Percentiles rank a stretch among this genome's conserved stretches.
Conservation (phyloP, 2,888 invertebrate species). For the Sarcophaga subvicina region DNA sequence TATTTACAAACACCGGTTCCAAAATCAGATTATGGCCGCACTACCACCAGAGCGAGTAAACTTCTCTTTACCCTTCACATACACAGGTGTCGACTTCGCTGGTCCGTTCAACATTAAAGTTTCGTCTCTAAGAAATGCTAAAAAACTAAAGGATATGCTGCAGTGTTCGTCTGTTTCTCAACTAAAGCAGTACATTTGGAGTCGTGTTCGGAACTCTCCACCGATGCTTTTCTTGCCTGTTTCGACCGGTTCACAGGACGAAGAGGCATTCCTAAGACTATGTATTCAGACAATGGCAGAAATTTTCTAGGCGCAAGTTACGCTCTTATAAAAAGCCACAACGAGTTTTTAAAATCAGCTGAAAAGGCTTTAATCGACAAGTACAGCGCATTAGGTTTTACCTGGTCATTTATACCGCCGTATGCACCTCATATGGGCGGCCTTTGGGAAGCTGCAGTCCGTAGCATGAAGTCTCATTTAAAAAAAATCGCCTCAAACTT, state of each 20-base stretch:
- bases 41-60: conserved; percentile 53
- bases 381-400: conserved; percentile 3
- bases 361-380: not conserved
- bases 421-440: conserved; percentile 22
- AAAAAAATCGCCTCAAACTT: conserved; percentile 3
- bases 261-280: conserved; percentile 10
- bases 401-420: conserved; percentile 51
- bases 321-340: not conserved
- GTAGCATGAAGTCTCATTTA: conserved; percentile 37
- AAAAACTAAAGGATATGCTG: conserved; percentile 18
- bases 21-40: conserved; percentile 49
- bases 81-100: conserved; percentile 57
- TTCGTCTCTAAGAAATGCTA: conserved; percentile 4
- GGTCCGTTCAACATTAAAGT: conserved; percentile 51
- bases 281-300: conserved; percentile 51
- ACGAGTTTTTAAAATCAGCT: no score
- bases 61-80: conserved; percentile 52
- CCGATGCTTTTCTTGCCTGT: conserved; percentile 42
- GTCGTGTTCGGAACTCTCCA: conserved; percentile 48
- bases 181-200: conserved; percentile 60
- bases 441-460: conserved; percentile 47
- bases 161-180: conserved; percentile 52
- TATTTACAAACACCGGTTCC: conserved; percentile 48
- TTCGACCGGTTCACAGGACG: no score
- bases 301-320: conserved; percentile 52